Percentiles rank a stretch among this genome's conserved stretches.
Evolutionary conservation across 2,797 vertebrate genomes (phyloP).

Genomic region (Tangara arthus): DNA sequence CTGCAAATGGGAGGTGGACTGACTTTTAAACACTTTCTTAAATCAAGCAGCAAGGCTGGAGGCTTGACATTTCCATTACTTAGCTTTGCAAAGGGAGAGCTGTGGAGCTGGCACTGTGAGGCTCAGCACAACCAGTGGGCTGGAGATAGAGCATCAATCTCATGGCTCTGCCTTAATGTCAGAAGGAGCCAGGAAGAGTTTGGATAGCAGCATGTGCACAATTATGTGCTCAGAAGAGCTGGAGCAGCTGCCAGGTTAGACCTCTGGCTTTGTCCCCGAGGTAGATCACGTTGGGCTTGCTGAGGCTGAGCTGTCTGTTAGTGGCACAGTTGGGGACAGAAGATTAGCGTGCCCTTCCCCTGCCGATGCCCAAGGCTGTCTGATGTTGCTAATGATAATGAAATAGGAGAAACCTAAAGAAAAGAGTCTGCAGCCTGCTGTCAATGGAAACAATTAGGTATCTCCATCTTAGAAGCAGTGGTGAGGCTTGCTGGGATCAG

Average conservation of each 20-base stretch:
- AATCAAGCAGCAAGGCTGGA: not conserved
- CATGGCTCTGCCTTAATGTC: not conserved
- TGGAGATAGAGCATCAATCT: not conserved
- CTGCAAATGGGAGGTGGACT: not conserved
- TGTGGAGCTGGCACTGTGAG: not conserved
- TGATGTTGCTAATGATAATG: not conserved
- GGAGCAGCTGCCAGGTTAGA: constrained; percentile 32
- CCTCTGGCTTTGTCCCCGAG: not conserved
- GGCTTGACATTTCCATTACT: constrained; percentile 13
- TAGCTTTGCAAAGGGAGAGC: not conserved
- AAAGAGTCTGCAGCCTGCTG: not conserved
- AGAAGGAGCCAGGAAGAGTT: not conserved
- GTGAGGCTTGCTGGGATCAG: not conserved
- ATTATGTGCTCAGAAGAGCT: not conserved
- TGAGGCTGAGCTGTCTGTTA: not conserved
- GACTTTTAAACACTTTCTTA: not conserved
- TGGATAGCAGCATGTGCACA: not conserved
- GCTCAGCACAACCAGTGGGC: not conserved
- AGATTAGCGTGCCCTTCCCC: not conserved
- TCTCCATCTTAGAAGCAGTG: not conserved
- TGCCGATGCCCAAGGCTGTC: not conserved
- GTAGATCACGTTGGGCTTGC: not conserved
- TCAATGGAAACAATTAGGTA: not conserved
- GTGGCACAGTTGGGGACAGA: not conserved
- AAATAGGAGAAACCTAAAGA: not conserved